Conservation (phyloP, 1,140 invertebrate genomes). For the Saxidomus purpurata region DNA sequence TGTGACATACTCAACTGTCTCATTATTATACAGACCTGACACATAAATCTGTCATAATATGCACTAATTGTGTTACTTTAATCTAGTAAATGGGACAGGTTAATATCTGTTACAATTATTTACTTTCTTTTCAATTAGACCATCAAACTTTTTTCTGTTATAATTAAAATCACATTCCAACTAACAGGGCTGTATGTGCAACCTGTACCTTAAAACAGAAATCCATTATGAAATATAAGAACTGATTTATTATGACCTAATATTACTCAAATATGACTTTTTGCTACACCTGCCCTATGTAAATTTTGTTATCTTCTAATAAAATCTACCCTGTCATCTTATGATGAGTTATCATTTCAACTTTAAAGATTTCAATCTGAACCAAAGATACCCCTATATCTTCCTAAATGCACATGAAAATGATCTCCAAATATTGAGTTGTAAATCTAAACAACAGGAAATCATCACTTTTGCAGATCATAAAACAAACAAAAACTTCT, state of each 20-base stretch:
- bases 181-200: not conserved
- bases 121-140: too few species aligned
- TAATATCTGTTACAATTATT: too few species aligned
- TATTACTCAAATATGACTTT: conserved; percentile 1
- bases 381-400: not conserved
- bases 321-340: not conserved
- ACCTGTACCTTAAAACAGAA: not conserved
- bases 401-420: not conserved
- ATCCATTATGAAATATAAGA: not conserved
- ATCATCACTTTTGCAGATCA: not conserved
- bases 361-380: not conserved
- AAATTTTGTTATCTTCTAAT: conserved; percentile 13
- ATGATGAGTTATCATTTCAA: not conserved
- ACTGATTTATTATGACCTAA: conserved; percentile 7
- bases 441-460: not conserved
- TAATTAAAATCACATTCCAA: too few species aligned
- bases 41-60: not conserved
- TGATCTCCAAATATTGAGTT: not conserved
- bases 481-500: too few species aligned
- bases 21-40: not conserved
- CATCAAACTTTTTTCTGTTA: too few species aligned
- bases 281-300: not conserved
- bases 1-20: not conserved
- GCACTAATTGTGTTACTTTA: too few species aligned
- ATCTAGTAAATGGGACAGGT: too few species aligned